Conservation (phyloP, 2,797 vertebrate species). For the Lutjanus argentimaculatus region DNA sequence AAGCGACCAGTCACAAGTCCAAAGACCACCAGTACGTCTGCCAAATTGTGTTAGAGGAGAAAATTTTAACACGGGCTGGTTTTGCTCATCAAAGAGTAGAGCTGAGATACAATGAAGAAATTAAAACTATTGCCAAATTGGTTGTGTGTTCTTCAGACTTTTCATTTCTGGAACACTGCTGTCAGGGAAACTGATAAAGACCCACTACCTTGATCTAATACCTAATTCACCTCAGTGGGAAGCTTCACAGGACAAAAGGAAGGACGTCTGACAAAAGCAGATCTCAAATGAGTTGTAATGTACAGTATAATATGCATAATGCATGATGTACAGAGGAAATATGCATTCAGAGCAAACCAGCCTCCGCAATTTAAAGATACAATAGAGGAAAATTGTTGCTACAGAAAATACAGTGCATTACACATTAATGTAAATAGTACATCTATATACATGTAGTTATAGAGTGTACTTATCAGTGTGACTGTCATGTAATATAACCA, state of each 20-base stretch:
- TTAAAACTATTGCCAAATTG: neutral
- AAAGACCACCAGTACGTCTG: neutral
- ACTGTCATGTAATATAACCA: neutral
- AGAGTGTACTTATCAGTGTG: neutral
- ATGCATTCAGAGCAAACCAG: neutral
- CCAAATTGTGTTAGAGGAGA: neutral
- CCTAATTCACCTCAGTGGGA: neutral
- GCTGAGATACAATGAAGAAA: neutral
- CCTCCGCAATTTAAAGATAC: conserved; percentile 2
- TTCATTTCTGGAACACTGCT: neutral
- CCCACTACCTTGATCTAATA: neutral
- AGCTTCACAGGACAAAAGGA: neutral
- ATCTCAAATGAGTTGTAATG: neutral
- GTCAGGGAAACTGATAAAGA: neutral
- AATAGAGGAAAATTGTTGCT: neutral
- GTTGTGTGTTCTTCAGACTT: neutral
- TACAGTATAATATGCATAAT: neutral
- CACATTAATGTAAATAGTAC: neutral
- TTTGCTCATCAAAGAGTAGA: neutral
- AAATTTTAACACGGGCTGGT: neutral
- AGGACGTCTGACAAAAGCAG: neutral
- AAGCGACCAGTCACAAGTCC: neutral
- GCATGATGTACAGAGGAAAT: neutral
- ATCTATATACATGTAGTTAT: neutral
- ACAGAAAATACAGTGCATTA: neutral